A percentile compares a stretch with the other conserved stretches of the same genome.
Evolutionary conservation across 2,797 vertebrate species (phyloP).

Genomic region (Oceanodroma leucorhoa): DNA sequence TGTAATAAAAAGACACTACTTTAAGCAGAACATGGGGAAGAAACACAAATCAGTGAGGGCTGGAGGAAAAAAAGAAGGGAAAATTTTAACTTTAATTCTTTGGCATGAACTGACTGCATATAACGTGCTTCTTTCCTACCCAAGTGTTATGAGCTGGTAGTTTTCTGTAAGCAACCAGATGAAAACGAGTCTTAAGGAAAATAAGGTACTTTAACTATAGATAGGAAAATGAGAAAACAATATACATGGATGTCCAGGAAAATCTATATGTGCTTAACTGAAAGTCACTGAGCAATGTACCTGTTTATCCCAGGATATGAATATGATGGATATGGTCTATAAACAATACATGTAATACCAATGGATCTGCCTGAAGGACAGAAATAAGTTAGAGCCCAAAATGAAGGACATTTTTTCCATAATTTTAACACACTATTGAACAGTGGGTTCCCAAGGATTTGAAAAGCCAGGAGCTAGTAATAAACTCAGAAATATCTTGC

Average conservation of each 20-base stretch:
- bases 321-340: not conserved
- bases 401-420: not conserved
- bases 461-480: not conserved
- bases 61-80: not conserved
- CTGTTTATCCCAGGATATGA: not conserved
- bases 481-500: not conserved
- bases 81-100: not conserved
- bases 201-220: not conserved
- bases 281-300: not conserved
- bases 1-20: rapidly evolving
- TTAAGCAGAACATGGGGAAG: not conserved
- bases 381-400: not conserved
- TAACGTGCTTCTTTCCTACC: not conserved
- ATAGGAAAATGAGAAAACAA: not conserved
- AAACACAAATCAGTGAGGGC: not conserved
- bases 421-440: not conserved
- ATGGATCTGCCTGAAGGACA: not conserved
- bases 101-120: not conserved
- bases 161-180: not conserved
- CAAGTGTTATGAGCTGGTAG: not conserved
- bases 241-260: not conserved
- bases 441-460: not conserved
- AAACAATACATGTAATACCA: not conserved
- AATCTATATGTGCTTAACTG: not conserved
- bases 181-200: not conserved